Evolutionary conservation across 2,113 vertebrate genomes (phyloP).

Genomic region (Tenebrosternarchus preto): DNA sequence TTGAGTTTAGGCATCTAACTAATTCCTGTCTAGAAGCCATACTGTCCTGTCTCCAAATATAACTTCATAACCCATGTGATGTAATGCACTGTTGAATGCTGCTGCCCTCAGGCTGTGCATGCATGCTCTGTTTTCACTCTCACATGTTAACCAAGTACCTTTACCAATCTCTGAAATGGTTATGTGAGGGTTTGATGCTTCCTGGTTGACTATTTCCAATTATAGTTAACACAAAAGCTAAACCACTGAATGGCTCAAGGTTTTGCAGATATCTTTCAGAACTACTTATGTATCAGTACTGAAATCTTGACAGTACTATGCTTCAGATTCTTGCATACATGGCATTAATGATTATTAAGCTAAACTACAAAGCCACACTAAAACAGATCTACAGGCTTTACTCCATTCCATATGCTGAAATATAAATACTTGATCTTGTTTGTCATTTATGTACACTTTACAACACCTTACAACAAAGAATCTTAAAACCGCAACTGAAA

Average conservation of each 20-base stretch:
- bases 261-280: background rate
- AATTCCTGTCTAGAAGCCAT: constrained; percentile 77
- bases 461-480: background rate
- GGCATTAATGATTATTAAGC: background rate
- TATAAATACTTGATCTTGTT: background rate
- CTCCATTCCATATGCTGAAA: background rate
- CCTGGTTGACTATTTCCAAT: background rate
- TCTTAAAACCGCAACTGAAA: constrained; percentile 27
- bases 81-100: constrained; percentile 92
- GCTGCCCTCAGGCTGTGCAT: constrained; percentile 70
- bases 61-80: constrained; percentile 85
- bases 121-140: constrained; percentile 64
- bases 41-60: constrained; percentile 77
- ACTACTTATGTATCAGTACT: background rate
- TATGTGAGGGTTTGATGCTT: constrained; percentile 11
- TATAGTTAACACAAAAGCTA: background rate
- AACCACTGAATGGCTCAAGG: background rate
- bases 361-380: background rate
- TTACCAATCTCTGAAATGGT: constrained; percentile 34
- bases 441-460: background rate
- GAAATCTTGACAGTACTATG: background rate
- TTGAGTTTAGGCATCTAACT: constrained; percentile 41
- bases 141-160: constrained; percentile 53
- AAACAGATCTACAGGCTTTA: background rate
- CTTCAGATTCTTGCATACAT: background rate